Evolutionary conservation across 2,888 invertebrate species (phyloP).

Genomic region (Leucoma salicis): DNA sequence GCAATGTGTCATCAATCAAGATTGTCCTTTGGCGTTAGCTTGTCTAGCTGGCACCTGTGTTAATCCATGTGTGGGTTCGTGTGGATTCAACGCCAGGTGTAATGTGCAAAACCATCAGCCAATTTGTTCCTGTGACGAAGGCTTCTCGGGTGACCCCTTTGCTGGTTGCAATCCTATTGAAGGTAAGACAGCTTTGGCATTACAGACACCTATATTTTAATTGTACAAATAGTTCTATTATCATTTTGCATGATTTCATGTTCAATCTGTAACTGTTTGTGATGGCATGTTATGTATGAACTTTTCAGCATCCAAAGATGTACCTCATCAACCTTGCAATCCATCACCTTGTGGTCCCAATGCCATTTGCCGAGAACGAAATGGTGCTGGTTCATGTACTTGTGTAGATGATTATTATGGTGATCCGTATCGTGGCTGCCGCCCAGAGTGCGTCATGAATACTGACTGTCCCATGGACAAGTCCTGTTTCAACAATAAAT

Average conservation of each 20-base stretch:
- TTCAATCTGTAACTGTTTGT: slow-evolving; percentile 29
- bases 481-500: slow-evolving; percentile 90
- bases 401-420: slow-evolving; percentile 89
- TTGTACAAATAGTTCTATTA: slow-evolving; percentile 16
- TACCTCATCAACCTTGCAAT: slow-evolving; percentile 87
- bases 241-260: slow-evolving; percentile 22
- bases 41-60: slow-evolving; percentile 88
- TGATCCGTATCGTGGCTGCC: slow-evolving; percentile 89
- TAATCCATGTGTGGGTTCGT: slow-evolving; percentile 89
- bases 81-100: slow-evolving; percentile 89
- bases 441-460: slow-evolving; percentile 91
- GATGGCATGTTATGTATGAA: slow-evolving; percentile 38
- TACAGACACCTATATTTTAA: neutral
- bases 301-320: slow-evolving; percentile 80
- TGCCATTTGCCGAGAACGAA: slow-evolving; percentile 88
- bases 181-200: slow-evolving; percentile 66
- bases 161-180: slow-evolving; percentile 85
- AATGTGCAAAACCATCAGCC: slow-evolving; percentile 88
- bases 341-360: slow-evolving; percentile 91
- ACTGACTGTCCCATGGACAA: slow-evolving; percentile 87
- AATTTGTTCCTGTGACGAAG: slow-evolving; percentile 87
- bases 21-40: slow-evolving; percentile 88
- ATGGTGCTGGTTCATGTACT: slow-evolving; percentile 89
- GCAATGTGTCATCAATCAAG: slow-evolving; percentile 89
- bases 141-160: slow-evolving; percentile 91